These are phyloP conservation scores for Mixornis gularis DNA, from an alignment of 2,113 vertebrate genomes.

Conservation along the genomic window DNA sequence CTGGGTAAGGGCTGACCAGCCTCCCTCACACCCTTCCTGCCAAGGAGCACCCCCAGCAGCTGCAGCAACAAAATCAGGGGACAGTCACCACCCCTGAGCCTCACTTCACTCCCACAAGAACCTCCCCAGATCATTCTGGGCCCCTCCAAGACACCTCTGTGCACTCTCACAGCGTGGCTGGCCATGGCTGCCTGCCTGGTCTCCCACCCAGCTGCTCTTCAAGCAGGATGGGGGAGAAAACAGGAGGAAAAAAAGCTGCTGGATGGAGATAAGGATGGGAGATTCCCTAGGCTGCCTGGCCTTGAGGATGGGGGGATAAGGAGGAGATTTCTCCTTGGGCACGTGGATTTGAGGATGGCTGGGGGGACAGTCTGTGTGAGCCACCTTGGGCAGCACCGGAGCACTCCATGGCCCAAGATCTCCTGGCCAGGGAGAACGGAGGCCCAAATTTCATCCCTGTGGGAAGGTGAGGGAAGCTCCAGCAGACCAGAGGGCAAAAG, in stretches of 20 bases:
- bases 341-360: too few relatives aligned
- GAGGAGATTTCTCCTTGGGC: neutral
- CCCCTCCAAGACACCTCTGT: neutral
- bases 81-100: neutral
- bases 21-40: rapidly evolving
- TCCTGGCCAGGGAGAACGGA: neutral
- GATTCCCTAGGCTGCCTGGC: neutral
- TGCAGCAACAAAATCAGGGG: neutral
- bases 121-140: neutral
- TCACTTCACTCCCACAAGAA: neutral
- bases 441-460: neutral
- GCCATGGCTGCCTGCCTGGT: neutral
- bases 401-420: neutral
- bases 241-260: neutral
- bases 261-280: neutral
- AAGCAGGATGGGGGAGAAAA: neutral
- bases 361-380: rapidly evolving
- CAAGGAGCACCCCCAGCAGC: neutral
- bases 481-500: neutral
- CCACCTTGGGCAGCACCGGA: neutral
- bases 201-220: rapidly evolving
- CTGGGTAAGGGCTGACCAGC: rapidly evolving
- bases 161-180: rapidly evolving
- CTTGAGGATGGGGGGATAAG: neutral
- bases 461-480: neutral